These are phyloP conservation scores for Corella eumyota DNA, from an alignment of 23 tunicate genomes.

Conservation along the genomic window DNA sequence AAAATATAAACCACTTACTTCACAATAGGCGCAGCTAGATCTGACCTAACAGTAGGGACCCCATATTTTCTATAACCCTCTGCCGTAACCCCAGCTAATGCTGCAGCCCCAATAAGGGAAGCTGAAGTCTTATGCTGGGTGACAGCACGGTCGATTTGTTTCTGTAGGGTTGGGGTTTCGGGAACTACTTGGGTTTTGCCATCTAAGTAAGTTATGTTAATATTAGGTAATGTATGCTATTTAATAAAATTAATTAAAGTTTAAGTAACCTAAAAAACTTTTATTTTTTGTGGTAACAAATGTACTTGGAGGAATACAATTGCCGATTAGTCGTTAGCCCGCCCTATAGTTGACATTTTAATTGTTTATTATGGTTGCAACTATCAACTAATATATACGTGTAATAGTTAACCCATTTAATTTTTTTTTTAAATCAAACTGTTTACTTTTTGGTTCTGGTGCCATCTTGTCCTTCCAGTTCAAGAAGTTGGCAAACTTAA, in stretches of 20 bases:
- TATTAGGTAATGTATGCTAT: neutral
- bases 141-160: conserved; percentile 80
- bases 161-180: conserved; percentile 62
- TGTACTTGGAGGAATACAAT: too few species aligned
- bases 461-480: conserved; percentile 97
- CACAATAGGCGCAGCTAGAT: conserved; percentile 47
- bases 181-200: conserved; percentile 22
- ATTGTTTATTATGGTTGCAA: too few species aligned
- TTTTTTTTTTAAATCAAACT: neutral
- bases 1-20: too few species aligned
- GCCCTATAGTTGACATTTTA: too few species aligned
- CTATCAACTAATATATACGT: too few species aligned
- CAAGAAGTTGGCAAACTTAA: conserved; percentile 87
- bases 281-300: too few species aligned
- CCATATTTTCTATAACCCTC: conserved; percentile 57
- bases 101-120: conserved; percentile 73
- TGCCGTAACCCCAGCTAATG: conserved; percentile 35
- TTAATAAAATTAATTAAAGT: too few species aligned
- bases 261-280: too few species aligned
- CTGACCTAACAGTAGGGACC: conserved; percentile 63
- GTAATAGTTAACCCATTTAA: too few species aligned
- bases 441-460: neutral
- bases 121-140: conserved; percentile 85
- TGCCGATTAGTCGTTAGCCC: too few species aligned
- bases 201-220: neutral